phyloP scores from a whole-genome alignment of 1,140 invertebrate genomes.

The Ceratina calcarata region DNA sequence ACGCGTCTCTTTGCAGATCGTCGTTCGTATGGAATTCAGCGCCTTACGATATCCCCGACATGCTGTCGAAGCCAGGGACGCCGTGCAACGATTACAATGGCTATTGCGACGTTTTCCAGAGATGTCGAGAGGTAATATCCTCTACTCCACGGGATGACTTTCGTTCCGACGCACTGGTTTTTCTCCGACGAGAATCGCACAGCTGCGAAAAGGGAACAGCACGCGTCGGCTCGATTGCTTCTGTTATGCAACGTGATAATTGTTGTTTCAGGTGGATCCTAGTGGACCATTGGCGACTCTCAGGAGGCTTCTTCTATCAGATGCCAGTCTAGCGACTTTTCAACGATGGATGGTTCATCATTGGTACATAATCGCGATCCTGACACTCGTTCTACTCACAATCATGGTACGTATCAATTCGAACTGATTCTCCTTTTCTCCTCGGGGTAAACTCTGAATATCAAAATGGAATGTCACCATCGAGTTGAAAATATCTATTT shows the following conservation, averaged over 20 bases:
- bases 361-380: conserved; percentile 88
- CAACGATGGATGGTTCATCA: conserved; percentile 91
- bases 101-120: conserved; percentile 99
- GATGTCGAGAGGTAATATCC: conserved; percentile 86
- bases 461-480: neutral
- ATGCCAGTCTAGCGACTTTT: conserved; percentile 92
- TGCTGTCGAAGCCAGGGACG: conserved; percentile 95
- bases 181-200: too few species aligned
- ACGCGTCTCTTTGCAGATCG: conserved; percentile 83
- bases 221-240: neutral
- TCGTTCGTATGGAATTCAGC: conserved; percentile 94
- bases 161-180: too few species aligned
- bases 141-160: too few species aligned
- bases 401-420: conserved; percentile 85
- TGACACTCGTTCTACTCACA: conserved; percentile 84
- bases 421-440: neutral
- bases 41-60: conserved; percentile 94
- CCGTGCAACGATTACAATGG: conserved; percentile 99
- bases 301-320: conserved; percentile 91
- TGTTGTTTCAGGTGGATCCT: conserved; percentile 88
- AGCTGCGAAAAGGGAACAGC: too few species aligned
- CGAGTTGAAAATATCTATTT: neutral
- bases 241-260: conserved; percentile 78
- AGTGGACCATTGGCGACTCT: conserved; percentile 94
- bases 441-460: too few species aligned